A percentile compares a stretch with the other conserved stretches of the same genome.
Evolutionary conservation across 2,888 invertebrate species (phyloP).

Genomic region (Ferdinandea cuprea): DNA sequence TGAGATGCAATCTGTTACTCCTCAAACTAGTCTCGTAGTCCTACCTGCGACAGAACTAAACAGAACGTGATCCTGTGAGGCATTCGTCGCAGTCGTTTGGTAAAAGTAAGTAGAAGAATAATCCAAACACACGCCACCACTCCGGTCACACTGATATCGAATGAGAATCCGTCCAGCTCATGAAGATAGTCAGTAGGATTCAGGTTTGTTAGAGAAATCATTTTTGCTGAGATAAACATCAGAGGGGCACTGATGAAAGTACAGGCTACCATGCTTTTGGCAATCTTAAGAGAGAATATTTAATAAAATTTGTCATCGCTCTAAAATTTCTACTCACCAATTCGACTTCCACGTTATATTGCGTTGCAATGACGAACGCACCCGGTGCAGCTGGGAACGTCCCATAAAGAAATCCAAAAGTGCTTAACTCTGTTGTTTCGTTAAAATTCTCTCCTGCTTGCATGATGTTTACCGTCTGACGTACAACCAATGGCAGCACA

Average conservation of each 20-base stretch:
- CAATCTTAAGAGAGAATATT: slow-evolving; percentile 86
- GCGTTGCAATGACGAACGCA: slow-evolving; percentile 96
- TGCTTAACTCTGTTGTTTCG: slow-evolving; percentile 92
- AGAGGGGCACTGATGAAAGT: slow-evolving; percentile 97
- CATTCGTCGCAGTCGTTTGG: slow-evolving; percentile 90
- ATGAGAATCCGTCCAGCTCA: slow-evolving; percentile 90
- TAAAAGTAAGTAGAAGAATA: slow-evolving; percentile 88
- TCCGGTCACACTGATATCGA: slow-evolving; percentile 92
- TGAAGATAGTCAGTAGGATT: slow-evolving; percentile 89
- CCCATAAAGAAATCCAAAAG: slow-evolving; percentile 97
- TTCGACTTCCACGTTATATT: slow-evolving; percentile 93
- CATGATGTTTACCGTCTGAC: slow-evolving; percentile 92
- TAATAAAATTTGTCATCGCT: background rate
- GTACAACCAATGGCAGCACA: slow-evolving; percentile 91
- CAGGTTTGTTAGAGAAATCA: slow-evolving; percentile 91
- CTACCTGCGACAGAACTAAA: slow-evolving; percentile 91
- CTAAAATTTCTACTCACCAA: slow-evolving; percentile 85
- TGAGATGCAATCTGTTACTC: too few relatives aligned
- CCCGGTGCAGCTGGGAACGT: slow-evolving; percentile 98
- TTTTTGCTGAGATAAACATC: slow-evolving; percentile 97
- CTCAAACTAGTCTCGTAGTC: background rate
- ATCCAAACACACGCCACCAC: slow-evolving; percentile 92
- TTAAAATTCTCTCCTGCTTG: slow-evolving; percentile 88
- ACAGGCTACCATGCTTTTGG: slow-evolving; percentile 96
- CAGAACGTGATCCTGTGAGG: slow-evolving; percentile 93